These are phyloP conservation scores for Bombus sibiricus DNA, from an alignment of 1,140 invertebrate genomes.

Conservation along the genomic window DNA sequence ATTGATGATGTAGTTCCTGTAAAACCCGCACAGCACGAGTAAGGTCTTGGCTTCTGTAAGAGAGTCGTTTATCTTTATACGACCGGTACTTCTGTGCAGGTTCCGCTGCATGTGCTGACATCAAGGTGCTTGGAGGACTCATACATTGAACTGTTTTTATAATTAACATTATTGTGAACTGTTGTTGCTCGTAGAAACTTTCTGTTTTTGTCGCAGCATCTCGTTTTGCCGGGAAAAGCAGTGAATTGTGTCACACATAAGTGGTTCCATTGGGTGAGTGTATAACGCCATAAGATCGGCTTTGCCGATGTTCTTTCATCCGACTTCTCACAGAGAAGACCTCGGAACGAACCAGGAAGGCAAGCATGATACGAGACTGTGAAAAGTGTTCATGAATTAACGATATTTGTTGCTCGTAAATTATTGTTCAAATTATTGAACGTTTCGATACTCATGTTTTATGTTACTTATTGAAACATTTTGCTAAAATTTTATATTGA, in stretches of 20 bases:
- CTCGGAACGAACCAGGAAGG: conserved; percentile 32
- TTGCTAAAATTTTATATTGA: not conserved
- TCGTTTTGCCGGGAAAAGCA: conserved; percentile 34
- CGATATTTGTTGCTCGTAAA: not conserved
- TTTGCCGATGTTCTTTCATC: conserved; percentile 53
- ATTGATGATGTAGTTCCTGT: conserved; percentile 24
- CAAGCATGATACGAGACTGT: conserved; percentile 25
- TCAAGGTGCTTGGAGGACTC: conserved; percentile 67
- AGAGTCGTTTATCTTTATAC: conserved; percentile 48
- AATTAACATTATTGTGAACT: conserved; percentile 68
- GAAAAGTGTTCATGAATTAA: conserved; percentile 2
- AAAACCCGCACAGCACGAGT: not conserved
- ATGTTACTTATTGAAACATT: not conserved
- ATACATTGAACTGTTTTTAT: conserved; percentile 73
- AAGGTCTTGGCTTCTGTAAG: not conserved
- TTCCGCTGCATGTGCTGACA: conserved; percentile 75
- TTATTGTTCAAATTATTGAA: not conserved
- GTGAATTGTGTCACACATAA: conserved; percentile 40
- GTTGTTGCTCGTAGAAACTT: conserved; percentile 56
- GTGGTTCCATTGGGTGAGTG: conserved; percentile 58
- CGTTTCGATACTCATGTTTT: not conserved
- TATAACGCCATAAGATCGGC: conserved; percentile 45
- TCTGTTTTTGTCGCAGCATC: conserved; percentile 39
- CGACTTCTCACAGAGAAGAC: conserved; percentile 31
- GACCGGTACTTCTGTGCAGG: conserved; percentile 65